Evolutionary conservation across 1,140 invertebrate genomes (phyloP).

Genomic region (Leptinotarsa undecemlineata): DNA sequence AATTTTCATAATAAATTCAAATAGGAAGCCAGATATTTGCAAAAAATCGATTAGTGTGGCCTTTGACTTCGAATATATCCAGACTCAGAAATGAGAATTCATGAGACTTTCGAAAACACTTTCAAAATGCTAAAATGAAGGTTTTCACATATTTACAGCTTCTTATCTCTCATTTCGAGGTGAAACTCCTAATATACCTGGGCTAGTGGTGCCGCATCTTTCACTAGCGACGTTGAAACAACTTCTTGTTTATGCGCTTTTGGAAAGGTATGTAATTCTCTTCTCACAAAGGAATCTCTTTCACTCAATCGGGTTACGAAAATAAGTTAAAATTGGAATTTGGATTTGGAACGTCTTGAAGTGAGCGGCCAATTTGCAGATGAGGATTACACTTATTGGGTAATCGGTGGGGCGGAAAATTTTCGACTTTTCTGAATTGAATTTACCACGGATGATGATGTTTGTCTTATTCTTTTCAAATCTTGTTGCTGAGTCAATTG

Average conservation of each 20-base stretch:
- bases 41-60: too few relatives aligned
- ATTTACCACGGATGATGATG: not conserved
- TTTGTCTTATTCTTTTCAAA: not conserved
- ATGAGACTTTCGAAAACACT: too few relatives aligned
- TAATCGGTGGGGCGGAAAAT: not conserved
- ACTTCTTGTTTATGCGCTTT: constrained; percentile 3
- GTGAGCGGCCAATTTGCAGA: not conserved
- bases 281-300: constrained; percentile 2
- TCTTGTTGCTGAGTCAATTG: constrained; percentile 8
- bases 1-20: too few relatives aligned
- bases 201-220: not conserved
- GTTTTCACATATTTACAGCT: too few relatives aligned
- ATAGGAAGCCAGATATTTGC: too few relatives aligned
- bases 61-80: too few relatives aligned
- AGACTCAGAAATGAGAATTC: too few relatives aligned
- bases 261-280: constrained; percentile 1
- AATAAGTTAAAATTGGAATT: constrained; percentile 7
- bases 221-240: not conserved
- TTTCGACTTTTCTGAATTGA: not conserved
- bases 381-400: not conserved
- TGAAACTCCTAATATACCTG: too few relatives aligned
- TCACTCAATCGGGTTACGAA: constrained; percentile 5
- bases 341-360: not conserved
- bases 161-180: too few relatives aligned
- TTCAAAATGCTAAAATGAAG: too few relatives aligned